These are phyloP conservation scores for Oncorhynchus gorbuscha DNA, from an alignment of 2,113 vertebrate species.

Conservation along the genomic window DNA sequence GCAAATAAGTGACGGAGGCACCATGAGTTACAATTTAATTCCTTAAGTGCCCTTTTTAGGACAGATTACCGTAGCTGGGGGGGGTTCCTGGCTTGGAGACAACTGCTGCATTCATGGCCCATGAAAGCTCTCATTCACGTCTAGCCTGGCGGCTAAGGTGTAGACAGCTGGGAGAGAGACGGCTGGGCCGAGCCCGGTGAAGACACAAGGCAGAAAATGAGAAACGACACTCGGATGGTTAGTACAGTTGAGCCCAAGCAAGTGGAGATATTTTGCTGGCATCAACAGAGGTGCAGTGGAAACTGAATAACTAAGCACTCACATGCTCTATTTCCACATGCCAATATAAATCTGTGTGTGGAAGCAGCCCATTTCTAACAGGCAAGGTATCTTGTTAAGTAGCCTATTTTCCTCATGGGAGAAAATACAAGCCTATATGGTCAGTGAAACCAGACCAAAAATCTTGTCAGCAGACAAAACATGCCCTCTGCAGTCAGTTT, in stretches of 20 bases:
- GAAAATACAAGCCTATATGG: conserved; percentile 42
- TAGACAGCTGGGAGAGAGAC: conserved; percentile 34
- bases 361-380: not conserved
- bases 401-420: not conserved
- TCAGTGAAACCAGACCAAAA: conserved; percentile 38
- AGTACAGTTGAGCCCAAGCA: not conserved
- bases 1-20: conserved; percentile 11
- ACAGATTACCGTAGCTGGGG: conserved; percentile 17
- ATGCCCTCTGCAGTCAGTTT: conserved; percentile 30
- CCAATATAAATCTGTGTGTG: not conserved
- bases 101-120: conserved; percentile 40
- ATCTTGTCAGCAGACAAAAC: conserved; percentile 46
- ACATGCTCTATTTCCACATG: too few species aligned
- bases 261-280: not conserved
- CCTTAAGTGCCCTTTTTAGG: conserved; percentile 16
- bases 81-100: conserved; percentile 30
- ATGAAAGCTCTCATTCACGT: conserved; percentile 52
- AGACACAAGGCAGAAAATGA: not conserved
- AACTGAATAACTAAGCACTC: too few species aligned
- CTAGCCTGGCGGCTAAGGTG: conserved; percentile 5
- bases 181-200: too few species aligned
- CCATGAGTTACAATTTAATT: conserved; percentile 14
- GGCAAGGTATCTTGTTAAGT: conserved; percentile 1
- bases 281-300: not conserved
- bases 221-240: not conserved